Conservation (phyloP, 2,888 invertebrate species). For the Agriopis aurantiaria region DNA sequence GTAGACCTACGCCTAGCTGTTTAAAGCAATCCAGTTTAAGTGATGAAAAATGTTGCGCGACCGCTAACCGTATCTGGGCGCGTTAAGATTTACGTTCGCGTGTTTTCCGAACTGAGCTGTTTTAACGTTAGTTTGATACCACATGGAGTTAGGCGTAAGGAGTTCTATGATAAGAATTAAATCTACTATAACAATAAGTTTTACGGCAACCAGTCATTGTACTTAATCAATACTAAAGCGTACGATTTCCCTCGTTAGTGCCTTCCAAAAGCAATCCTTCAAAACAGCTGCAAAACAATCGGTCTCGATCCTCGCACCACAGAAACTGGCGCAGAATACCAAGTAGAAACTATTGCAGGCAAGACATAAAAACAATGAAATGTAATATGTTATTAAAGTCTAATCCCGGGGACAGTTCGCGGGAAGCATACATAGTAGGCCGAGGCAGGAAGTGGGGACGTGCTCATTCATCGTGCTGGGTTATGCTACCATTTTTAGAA, state of each 20-base stretch:
- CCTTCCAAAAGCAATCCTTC: slow-evolving; percentile 9
- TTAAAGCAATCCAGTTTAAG: no score
- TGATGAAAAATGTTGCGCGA: no score
- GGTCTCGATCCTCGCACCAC: slow-evolving; percentile 22
- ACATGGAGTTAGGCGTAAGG: no score
- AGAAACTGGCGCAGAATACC: slow-evolving; percentile 24
- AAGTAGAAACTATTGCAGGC: slow-evolving; percentile 12
- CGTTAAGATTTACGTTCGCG: no score
- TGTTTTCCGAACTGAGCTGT: no score
- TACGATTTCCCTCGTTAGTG: background rate
- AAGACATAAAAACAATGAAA: slow-evolving; percentile 21
- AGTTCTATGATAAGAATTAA: no score
- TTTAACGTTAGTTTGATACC: no score
- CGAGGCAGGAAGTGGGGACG: slow-evolving; percentile 67
- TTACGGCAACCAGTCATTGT: no score
- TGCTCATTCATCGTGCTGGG: slow-evolving; percentile 62
- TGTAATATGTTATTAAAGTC: slow-evolving; percentile 42
- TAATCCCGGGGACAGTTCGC: slow-evolving; percentile 57
- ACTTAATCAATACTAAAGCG: no score
- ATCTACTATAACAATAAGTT: no score
- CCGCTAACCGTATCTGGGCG: no score
- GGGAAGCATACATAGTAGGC: slow-evolving; percentile 65
- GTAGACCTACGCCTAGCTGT: no score
- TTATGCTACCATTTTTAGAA: slow-evolving; percentile 65
- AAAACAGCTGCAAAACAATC: slow-evolving; percentile 21